Evolutionary conservation across 2,888 invertebrate species (phyloP).

Genomic region (Steinernema carpocapsae): DNA sequence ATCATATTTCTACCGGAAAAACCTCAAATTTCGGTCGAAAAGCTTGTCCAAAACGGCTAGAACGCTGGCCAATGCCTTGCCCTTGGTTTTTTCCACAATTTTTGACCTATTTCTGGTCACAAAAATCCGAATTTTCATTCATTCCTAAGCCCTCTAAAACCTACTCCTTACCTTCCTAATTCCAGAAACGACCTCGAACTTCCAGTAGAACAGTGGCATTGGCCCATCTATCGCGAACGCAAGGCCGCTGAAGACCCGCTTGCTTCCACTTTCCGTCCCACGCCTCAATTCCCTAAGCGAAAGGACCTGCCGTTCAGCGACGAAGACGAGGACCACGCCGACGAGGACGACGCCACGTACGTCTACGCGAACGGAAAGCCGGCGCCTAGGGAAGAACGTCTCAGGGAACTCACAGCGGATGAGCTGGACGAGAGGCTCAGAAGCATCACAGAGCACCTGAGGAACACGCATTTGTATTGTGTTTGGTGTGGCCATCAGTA

Average conservation of each 20-base stretch:
- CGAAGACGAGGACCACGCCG: conserved; percentile 1
- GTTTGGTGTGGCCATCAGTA: conserved; percentile 63
- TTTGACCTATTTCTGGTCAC: no score
- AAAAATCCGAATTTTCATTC: no score
- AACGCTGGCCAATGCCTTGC: no score
- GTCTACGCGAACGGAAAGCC: conserved; percentile 55
- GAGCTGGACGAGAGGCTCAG: conserved; percentile 48
- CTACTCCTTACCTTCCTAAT: conserved; percentile 46
- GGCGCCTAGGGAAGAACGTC: conserved; percentile 50
- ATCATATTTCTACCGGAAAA: no score
- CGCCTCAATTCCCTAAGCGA: not conserved
- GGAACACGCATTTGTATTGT: conserved; percentile 59
- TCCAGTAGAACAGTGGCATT: conserved; percentile 45
- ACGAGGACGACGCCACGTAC: conserved; percentile 38
- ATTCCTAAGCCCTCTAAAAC: no score
- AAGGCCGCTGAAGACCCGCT: conserved; percentile 37
- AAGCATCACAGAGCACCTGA: conserved; percentile 51
- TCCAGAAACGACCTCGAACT: conserved; percentile 46
- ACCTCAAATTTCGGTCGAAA: no score
- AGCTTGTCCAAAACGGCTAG: no score
- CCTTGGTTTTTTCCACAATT: no score
- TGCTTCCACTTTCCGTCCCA: conserved; percentile 9
- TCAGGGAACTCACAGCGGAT: conserved; percentile 47
- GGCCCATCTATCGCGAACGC: conserved; percentile 48
- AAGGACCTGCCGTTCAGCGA: not conserved